Percentiles rank a stretch among this genome's conserved stretches.
These are phyloP conservation scores for Carlito syrichta DNA, from an alignment of 2,113 vertebrate species.

Conservation along the genomic window DNA sequence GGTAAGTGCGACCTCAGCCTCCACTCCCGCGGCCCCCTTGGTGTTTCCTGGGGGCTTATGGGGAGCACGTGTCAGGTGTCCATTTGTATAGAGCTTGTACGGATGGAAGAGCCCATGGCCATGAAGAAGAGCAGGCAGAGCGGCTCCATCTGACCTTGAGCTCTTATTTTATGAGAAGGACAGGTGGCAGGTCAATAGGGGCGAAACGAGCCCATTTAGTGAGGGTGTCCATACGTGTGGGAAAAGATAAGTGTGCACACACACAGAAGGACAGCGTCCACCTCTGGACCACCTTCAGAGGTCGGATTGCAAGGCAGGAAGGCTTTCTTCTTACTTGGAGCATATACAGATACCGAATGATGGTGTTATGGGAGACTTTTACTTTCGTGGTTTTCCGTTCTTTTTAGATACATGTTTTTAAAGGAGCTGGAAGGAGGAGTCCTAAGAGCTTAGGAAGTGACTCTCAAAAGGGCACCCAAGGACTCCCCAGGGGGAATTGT, in stretches of 20 bases:
- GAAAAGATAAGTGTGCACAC: rapidly evolving
- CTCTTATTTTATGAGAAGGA: not conserved
- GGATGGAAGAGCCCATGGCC: not conserved
- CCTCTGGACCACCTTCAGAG: not conserved
- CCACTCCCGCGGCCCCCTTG: rapidly evolving
- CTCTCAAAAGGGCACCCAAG: not conserved
- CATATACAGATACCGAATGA: no score
- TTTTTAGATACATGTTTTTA: not conserved
- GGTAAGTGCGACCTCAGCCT: slow-evolving; percentile 75
- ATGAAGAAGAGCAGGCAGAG: not conserved
- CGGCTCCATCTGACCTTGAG: not conserved
- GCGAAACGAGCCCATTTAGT: not conserved
- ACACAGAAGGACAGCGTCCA: rapidly evolving
- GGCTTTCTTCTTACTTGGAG: no score
- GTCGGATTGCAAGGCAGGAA: not conserved
- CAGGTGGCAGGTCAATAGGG: not conserved
- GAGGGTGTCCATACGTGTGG: not conserved
- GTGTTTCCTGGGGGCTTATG: not conserved
- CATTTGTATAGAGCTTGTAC: rapidly evolving
- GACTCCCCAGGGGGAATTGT: no score
- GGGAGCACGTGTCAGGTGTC: not conserved
- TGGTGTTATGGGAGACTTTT: not conserved
- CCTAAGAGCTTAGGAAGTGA: not conserved
- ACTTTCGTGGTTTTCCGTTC: not conserved
- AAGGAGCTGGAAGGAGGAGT: not conserved